These are phyloP conservation scores for Poeciliopsis presidionis DNA, from an alignment of 2,797 vertebrate species.

Conservation along the genomic window DNA sequence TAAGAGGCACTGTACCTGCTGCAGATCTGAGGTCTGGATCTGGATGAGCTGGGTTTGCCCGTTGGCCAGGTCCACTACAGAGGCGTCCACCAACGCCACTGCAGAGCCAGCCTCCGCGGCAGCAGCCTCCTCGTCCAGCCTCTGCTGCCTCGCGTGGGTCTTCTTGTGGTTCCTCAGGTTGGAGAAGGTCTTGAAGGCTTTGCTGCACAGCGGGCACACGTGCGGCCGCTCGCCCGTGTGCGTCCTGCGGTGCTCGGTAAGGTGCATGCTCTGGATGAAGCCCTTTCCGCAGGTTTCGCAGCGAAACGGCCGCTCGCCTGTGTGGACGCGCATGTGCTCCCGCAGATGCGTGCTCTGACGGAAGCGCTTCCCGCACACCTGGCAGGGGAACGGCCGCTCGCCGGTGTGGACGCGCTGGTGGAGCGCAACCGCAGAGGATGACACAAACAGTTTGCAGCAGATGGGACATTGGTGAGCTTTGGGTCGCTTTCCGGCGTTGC, in stretches of 20 bases:
- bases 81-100: constrained; percentile 63
- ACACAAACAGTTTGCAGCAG: constrained; percentile 86
- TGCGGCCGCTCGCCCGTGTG: constrained; percentile 84
- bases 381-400: constrained; percentile 88
- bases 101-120: constrained; percentile 49
- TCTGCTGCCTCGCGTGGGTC: constrained; percentile 78
- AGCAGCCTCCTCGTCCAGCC: constrained; percentile 54
- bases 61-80: constrained; percentile 57
- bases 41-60: constrained; percentile 80
- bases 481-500: constrained; percentile 54
- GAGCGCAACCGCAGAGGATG: constrained; percentile 82
- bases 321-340: constrained; percentile 88
- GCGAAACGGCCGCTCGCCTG: constrained; percentile 80
- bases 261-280: constrained; percentile 84
- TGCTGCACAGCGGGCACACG: constrained; percentile 77
- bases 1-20: constrained; percentile 67
- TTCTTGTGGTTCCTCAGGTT: constrained; percentile 86
- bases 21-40: constrained; percentile 79
- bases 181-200: constrained; percentile 86
- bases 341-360: constrained; percentile 88
- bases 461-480: constrained; percentile 82
- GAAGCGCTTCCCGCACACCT: constrained; percentile 88
- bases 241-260: constrained; percentile 82
- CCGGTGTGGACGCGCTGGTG: constrained; percentile 89
- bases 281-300: constrained; percentile 79